Evolutionary conservation across 2,888 invertebrate genomes (phyloP).

Genomic region (Drosophila ustulata): DNA sequence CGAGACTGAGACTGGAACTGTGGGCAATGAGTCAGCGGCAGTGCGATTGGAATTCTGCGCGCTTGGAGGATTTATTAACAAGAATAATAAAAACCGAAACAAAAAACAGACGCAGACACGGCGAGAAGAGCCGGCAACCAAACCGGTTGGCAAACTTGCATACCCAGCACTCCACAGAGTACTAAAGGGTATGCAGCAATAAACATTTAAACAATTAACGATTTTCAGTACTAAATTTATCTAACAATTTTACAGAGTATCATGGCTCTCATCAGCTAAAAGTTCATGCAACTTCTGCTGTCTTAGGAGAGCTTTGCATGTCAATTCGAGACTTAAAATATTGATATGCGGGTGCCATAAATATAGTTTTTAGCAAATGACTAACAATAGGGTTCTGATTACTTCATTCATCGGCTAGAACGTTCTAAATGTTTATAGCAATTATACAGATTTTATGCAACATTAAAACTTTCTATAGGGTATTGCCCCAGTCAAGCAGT

Average conservation of each 20-base stretch:
- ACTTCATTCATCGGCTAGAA: neutral
- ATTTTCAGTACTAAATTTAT: neutral
- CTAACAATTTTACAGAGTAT: neutral
- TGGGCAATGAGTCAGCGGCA: conserved; percentile 66
- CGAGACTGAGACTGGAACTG: conserved; percentile 29
- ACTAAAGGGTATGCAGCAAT: conserved; percentile 1
- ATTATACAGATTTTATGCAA: neutral
- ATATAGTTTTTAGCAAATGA: neutral
- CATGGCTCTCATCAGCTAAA: too few species aligned
- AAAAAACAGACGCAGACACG: conserved; percentile 47
- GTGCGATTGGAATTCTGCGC: conserved; percentile 77
- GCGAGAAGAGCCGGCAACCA: conserved; percentile 45
- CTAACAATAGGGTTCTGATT: neutral
- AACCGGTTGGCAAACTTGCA: conserved; percentile 54
- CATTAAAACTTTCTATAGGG: too few species aligned
- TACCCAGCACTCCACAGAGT: conserved; percentile 22
- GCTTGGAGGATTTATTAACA: conserved; percentile 82
- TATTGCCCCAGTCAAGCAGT: neutral
- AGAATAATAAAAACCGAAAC: conserved; percentile 73
- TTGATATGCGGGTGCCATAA: conserved; percentile 4
- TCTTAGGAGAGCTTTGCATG: neutral
- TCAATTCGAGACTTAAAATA: neutral
- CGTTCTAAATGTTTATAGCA: neutral
- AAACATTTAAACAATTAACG: too few species aligned
- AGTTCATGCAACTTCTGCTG: neutral